These are phyloP conservation scores for Scomber scombrus DNA, from an alignment of 2,113 vertebrate species.

Conservation along the genomic window DNA sequence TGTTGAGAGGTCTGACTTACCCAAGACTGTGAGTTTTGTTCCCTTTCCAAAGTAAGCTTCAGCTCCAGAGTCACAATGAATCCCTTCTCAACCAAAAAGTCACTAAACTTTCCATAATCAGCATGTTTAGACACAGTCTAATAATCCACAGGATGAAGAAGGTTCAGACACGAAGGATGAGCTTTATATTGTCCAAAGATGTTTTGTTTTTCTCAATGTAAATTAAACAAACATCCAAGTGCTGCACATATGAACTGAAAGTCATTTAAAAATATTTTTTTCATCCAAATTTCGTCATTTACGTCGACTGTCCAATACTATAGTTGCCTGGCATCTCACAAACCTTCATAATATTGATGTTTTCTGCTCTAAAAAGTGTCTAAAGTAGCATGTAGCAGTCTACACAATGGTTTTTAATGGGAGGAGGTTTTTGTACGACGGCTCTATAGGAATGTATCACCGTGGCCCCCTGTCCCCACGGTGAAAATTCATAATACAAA, in stretches of 20 bases:
- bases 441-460: slow-evolving; percentile 86
- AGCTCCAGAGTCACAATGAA: slow-evolving; percentile 75
- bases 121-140: neutral
- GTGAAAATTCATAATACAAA: slow-evolving; percentile 89
- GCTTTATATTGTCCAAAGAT: neutral
- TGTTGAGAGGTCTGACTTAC: slow-evolving; percentile 54
- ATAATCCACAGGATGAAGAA: slow-evolving; percentile 31
- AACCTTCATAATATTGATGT: neutral
- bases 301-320: neutral
- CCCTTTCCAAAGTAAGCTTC: slow-evolving; percentile 73
- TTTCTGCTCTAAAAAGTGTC: neutral
- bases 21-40: slow-evolving; percentile 74
- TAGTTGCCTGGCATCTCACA: neutral
- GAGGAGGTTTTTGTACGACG: slow-evolving; percentile 92
- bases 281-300: neutral
- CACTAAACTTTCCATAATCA: neutral
- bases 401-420: slow-evolving; percentile 37
- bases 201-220: neutral
- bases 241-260: neutral
- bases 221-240: neutral
- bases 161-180: neutral
- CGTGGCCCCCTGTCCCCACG: slow-evolving; percentile 92
- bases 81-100: slow-evolving; percentile 63
- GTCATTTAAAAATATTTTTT: neutral
- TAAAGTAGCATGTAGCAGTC: neutral